Conservation (phyloP, 2,797 vertebrate genomes). For the Onychomys leucogaster region DNA sequence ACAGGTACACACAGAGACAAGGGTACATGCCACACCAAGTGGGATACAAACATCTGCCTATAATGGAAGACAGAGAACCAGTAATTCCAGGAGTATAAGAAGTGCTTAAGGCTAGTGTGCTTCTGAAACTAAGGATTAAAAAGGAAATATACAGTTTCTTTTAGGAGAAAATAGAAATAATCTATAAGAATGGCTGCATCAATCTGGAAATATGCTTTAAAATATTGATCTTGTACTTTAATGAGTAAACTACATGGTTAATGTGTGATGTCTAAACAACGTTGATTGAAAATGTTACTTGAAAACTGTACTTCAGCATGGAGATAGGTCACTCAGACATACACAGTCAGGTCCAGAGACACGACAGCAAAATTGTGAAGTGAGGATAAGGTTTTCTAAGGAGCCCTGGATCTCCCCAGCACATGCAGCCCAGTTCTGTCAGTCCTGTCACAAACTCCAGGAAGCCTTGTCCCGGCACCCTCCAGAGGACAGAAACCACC, state of each 20-base stretch:
- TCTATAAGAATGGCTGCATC: neutral
- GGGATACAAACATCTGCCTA: neutral
- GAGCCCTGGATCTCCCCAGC: neutral
- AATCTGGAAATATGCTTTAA: neutral
- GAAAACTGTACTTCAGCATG: neutral
- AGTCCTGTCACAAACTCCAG: fast-evolving
- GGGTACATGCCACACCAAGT: neutral
- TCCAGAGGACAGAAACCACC: neutral
- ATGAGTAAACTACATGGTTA: neutral
- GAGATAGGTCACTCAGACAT: neutral
- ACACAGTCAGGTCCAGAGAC: neutral
- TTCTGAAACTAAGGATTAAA: constrained; percentile 8
- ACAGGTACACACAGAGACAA: neutral
- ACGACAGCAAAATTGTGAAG: neutral
- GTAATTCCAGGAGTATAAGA: neutral
- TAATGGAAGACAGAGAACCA: neutral
- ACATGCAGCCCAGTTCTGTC: too few relatives aligned
- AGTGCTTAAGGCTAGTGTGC: neutral
- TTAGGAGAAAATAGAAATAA: neutral
- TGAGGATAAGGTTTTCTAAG: neutral
- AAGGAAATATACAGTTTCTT: neutral
- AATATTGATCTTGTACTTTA: neutral
- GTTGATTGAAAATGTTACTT: neutral
- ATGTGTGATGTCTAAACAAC: neutral
- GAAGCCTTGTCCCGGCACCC: neutral